A percentile compares a stretch with the other conserved stretches of the same genome.
These are phyloP conservation scores for Lottia gigantea DNA, from an alignment of 2,888 invertebrate genomes.

Conservation along the genomic window DNA sequence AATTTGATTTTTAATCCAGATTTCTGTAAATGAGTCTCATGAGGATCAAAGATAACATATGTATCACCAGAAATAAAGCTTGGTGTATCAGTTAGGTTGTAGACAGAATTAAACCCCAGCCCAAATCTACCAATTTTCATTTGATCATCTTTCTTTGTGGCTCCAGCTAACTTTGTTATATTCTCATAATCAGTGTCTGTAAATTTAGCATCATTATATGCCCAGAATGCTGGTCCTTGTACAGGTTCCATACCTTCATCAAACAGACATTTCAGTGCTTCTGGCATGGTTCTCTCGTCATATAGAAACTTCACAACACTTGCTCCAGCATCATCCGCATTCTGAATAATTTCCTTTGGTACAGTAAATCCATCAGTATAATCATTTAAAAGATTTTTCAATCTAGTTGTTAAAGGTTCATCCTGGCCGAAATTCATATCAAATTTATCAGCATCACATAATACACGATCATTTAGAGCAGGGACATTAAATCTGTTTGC, in stretches of 20 bases:
- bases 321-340: conserved; percentile 62
- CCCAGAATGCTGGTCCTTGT: too few species aligned
- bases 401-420: conserved; percentile 50
- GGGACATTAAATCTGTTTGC: conserved; percentile 44
- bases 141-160: too few species aligned
- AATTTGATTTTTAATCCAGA: not conserved
- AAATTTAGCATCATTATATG: too few species aligned
- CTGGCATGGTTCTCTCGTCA: conserved; percentile 49
- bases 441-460: conserved; percentile 38
- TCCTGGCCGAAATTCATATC: conserved; percentile 47
- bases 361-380: conserved; percentile 60
- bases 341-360: conserved; percentile 59
- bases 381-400: conserved; percentile 47
- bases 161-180: too few species aligned
- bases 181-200: too few species aligned
- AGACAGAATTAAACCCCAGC: too few species aligned
- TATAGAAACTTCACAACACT: conserved; percentile 49
- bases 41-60: too few species aligned
- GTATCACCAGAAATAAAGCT: too few species aligned
- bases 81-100: too few species aligned
- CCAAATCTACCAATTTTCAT: too few species aligned
- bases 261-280: conserved; percentile 38
- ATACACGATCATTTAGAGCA: conserved; percentile 38
- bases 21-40: not conserved
- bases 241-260: conserved; percentile 45